Evolutionary conservation across 2,888 invertebrate genomes (phyloP).

Genomic region (Metallyticus violacea): DNA sequence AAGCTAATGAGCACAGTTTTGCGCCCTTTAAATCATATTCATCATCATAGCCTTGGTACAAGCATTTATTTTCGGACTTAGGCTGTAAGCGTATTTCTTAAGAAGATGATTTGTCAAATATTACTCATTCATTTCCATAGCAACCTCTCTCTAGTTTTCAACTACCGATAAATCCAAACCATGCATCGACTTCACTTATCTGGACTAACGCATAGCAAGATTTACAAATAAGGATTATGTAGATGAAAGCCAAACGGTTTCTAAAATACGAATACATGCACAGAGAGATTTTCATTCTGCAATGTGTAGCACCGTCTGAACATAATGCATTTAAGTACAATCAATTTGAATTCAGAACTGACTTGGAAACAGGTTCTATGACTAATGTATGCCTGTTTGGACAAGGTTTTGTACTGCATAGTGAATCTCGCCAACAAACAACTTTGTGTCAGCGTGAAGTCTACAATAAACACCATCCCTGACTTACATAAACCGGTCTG

Average conservation of each 20-base stretch:
- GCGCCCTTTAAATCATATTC: no score
- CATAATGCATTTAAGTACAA: neutral
- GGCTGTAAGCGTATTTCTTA: no score
- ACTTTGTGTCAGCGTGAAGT: neutral
- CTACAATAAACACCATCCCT: neutral
- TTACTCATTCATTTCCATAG: no score
- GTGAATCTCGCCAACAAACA: neutral
- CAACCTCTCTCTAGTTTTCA: no score
- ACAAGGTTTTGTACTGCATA: neutral
- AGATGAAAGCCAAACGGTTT: neutral
- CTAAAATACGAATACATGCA: neutral
- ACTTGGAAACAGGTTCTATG: neutral
- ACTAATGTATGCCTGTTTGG: neutral
- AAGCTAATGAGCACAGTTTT: no score
- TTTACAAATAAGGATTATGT: neutral
- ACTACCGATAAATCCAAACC: no score
- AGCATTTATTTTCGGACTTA: no score
- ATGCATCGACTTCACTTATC: no score
- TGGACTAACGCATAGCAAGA: neutral
- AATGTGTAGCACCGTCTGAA: neutral
- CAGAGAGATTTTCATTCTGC: neutral
- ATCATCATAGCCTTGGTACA: no score
- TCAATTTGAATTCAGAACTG: neutral
- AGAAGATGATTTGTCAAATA: no score
- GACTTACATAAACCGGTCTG: neutral